Evolutionary conservation across 2,797 vertebrate genomes (phyloP).

Genomic region (Gymnoscopelus microlampas): DNA sequence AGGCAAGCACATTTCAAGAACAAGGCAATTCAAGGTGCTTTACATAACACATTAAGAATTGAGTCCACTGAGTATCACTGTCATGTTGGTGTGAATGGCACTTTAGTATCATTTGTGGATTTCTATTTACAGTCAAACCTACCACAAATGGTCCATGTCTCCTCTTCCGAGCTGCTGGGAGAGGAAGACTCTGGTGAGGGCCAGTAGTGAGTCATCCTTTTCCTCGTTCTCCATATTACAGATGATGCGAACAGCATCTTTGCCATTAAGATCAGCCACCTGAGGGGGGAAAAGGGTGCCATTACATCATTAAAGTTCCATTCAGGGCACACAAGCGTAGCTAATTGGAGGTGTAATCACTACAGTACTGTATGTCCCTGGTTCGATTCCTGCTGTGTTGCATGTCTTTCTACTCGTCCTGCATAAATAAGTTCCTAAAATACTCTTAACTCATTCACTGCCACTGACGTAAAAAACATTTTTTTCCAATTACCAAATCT

Average conservation of each 20-base stretch:
- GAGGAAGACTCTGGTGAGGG: conserved; percentile 91
- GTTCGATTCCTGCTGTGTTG: too few relatives aligned
- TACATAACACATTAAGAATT: neutral
- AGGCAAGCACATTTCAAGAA: conserved; percentile 11
- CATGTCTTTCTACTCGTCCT: too few relatives aligned
- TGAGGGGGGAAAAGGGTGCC: conserved; percentile 50
- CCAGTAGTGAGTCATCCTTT: conserved; percentile 88
- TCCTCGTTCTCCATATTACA: conserved; percentile 94
- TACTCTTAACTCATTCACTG: too few relatives aligned
- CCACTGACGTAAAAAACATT: too few relatives aligned
- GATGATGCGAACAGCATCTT: conserved; percentile 94
- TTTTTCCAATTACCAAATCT: too few relatives aligned
- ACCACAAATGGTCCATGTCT: conserved; percentile 95
- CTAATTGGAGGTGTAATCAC: too few relatives aligned
- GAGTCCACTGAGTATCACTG: too few relatives aligned
- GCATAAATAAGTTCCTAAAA: too few relatives aligned
- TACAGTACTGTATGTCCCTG: too few relatives aligned
- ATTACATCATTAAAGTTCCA: too few relatives aligned
- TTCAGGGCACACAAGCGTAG: neutral
- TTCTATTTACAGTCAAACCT: conserved; percentile 48
- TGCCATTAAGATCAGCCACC: conserved; percentile 88
- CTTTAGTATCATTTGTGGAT: too few relatives aligned
- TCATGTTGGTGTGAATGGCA: conserved; percentile 60
- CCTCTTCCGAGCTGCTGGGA: conserved; percentile 91
- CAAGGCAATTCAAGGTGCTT: conserved; percentile 75